Evolutionary conservation across 2,113 vertebrate species (phyloP), one percentile per base, ranked within the genome.

Genomic region (Condylura cristata): DNA sequence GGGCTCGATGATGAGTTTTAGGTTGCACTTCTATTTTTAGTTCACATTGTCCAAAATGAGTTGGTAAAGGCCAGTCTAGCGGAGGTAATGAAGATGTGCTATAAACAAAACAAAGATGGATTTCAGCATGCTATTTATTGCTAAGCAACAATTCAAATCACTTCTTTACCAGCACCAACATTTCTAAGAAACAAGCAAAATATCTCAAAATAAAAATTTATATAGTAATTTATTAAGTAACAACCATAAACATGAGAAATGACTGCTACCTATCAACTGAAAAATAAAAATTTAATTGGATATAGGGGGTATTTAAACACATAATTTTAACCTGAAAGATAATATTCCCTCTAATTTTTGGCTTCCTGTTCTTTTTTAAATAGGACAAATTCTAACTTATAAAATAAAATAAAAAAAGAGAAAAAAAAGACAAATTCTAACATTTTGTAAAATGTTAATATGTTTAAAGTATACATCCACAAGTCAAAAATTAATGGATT

Each of bases 11-110:
- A 97, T 99, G 99, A 95, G 99, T 99, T 98, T 99, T 99, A 95
- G 99, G 99, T 93, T 99, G 99, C 8, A 99, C 98, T 98, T 99
- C 99, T 95, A 99, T 99, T 98, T 99, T 99, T 97, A 99, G 98
- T 82, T 99, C 99, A 97, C 98, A 99, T 91, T 99, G 99, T 91
- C 99, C 99, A 61, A 99, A 99, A 97, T 99, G 99, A 98, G 97
- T 98, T 44, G 99, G 99, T 97, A 99, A 98, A 11, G 99, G 99
- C 99, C 99, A 99, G 97, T 99, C 99, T 96, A 99, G 98, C 44
- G 99, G 99, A 92, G 99, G 99, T 98, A 99, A 98, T 51, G 99
- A 99, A 93, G 99, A 99, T 80, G 99, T 99, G 98, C 99, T 99
- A 98, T 97, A 98, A 97, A 97, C 76, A 96, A 96, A 97, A 98